Base-by-base conservation (phyloP, 2,888 invertebrate species). In the Drosophila nigricruria region DNA sequence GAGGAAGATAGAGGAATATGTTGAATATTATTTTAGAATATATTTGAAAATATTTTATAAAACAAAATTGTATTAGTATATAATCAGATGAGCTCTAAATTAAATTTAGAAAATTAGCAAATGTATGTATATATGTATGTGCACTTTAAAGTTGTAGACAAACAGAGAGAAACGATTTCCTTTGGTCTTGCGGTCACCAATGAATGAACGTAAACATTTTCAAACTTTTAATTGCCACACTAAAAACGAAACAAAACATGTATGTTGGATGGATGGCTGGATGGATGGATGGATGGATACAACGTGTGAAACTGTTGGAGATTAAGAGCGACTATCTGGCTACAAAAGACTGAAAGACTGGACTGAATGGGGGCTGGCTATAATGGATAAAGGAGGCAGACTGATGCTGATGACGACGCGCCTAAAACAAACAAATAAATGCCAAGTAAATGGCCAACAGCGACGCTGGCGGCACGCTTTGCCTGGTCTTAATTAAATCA, bases 341-440 rank as follows among this genome's bases (percentile, higher is more conserved):
- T 77, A 77, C 60, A 77, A 66, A 56, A 65, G 57, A 27, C 27
- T n/a, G 32, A 65, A 52, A 52, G 36, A 49, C 25, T 42, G 66
- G 14, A 38, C 38, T 23, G 63, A 52, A 54, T 54, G 42, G 8
- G 40, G 47, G 50, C 43, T 47, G 56, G 32, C 34, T 53, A 63
- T 59, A 16, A 18, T 32, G 50, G 16, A 30, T 50, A 32, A 53
- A 64, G 59, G 40, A 16, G 38, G 67, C 64, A 57, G 56, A 50
- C 47, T 47, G 47, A n/a, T 49, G 47, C 50, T 63, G 77, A 78
- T 76, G 86, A 82, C 79, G 85, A 78, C 85, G 89, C 85, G 85
- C 89, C 85, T 89, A 84, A 86, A 87, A 80, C 89, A 86, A 86
- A 86, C 85, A 86, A 86, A 86, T 86, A 87, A 89, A 88, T 76